Base-by-base conservation (phyloP, 1,140 invertebrate species). In the Cydia pomonella region DNA sequence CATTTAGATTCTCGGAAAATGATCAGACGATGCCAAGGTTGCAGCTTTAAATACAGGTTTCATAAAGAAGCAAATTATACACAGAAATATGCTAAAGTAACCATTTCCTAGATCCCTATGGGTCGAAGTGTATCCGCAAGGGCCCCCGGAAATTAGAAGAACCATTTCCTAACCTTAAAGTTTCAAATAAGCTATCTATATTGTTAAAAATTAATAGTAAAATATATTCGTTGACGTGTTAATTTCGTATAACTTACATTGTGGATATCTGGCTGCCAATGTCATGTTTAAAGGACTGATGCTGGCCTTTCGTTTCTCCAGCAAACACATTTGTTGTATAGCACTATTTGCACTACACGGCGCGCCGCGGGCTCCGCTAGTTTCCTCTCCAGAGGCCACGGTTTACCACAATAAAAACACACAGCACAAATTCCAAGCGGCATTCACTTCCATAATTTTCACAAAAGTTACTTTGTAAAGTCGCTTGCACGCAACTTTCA, bases 261-360 rank as follows among this genome's bases (percentile, higher is more conserved):
- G 87, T 44, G 84, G 78, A 74, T 82, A 84, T 79, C 85, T 87
- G 73, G 85, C 85, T 23, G 90, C 84, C 80, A 92, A 82, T 75
- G 90, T 92, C 90, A 91, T 92, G 64, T 90, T 88, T 78, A 87
- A 81, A 79, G 87, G 81, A 79, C 79, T 80, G 77, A 84, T 77
- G 75, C 77, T 86, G 72, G 76, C 74, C 73, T 82, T 84, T 79
- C 83, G 81, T 76, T 82, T 82, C 79, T 87, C 82, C 77, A 90
- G 79, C 76, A 90, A 78, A 79, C 87, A 91, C 88, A 92, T 92
- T 84, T 86, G 85, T 73, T 71, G 80, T 77, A 18, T 18, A 53
- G 33, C 33, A 38, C 33, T 38, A 38, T 38, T 38, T 9, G 84
- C 80, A 80, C 78, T 82, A 62, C 81, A 79, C 73, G 82, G 84